Evolutionary conservation across 1,140 invertebrate genomes (phyloP).

Genomic region (Drosophila parvula): DNA sequence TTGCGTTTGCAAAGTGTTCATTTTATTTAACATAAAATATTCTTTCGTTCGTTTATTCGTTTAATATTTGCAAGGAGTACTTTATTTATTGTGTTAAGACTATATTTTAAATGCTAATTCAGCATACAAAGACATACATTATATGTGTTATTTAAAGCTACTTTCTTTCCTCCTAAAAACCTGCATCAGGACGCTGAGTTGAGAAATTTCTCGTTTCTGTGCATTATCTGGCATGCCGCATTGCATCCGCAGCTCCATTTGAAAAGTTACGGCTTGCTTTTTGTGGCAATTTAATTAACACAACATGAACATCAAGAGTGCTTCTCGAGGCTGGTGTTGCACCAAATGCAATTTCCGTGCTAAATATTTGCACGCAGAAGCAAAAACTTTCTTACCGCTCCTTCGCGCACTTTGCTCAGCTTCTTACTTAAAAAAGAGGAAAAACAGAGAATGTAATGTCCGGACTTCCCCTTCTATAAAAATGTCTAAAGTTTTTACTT

Average conservation of each 20-base stretch:
- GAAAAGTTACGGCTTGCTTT: slow-evolving; percentile 19
- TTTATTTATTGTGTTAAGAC: no score
- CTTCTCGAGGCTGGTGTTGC: slow-evolving; percentile 6
- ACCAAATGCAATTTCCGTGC: slow-evolving; percentile 30
- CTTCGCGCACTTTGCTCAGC: not conserved
- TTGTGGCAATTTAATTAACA: slow-evolving; percentile 38
- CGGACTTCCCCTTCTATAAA: not conserved
- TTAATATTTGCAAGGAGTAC: no score
- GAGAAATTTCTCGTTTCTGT: slow-evolving; percentile 9
- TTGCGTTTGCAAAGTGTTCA: no score
- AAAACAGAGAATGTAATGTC: no score
- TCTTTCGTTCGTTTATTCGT: no score
- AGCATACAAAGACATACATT: no score
- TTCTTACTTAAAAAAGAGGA: not conserved
- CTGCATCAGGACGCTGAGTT: not conserved
- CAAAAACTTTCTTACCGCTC: slow-evolving; percentile 3
- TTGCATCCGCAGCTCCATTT: slow-evolving; percentile 26
- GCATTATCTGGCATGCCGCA: slow-evolving; percentile 11
- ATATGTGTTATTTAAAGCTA: not conserved
- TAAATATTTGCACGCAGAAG: slow-evolving; percentile 22
- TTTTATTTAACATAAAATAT: not conserved
- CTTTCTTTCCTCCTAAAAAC: not conserved
- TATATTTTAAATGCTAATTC: no score
- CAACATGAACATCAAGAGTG: slow-evolving; percentile 6
- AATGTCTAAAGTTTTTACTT: not conserved